Base-by-base conservation (phyloP, 2,888 invertebrate genomes). In the Omphaloscelis lunosa region DNA sequence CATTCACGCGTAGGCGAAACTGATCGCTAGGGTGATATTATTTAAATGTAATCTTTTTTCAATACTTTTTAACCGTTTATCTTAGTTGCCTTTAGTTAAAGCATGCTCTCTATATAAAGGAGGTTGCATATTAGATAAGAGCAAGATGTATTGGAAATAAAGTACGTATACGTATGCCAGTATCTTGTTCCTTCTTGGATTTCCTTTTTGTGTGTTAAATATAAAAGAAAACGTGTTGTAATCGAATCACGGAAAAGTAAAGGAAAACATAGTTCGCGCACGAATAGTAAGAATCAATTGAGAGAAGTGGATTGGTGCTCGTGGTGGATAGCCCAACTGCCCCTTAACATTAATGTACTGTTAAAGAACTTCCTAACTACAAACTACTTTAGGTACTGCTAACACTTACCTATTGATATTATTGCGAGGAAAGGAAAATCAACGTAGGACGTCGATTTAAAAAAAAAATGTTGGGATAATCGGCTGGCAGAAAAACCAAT, bases 31-130 rank as follows among this genome's bases (percentile, higher is more conserved):
- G 96, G 96, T 96, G 94, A 95, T 96, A 95, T 96, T 96, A 95
- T 96, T 96, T 96, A 96, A 96, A 96, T 95, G 96, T 96, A 94
- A 96, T 96, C 94, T 96, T 95, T 96, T 96, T 95, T 95, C 96
- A 94, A 96, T 96, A 96, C 95, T 94, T 94, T 93, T 94, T 92
- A 94, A 92, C 92, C 90, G 90, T 89, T 89, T 90, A 90, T 91
- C 90, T 89, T 89, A 89, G 85, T 86, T 88, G 88, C 86, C 83
- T 80, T 86, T 83, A 87, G 86, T 89, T 84, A 88, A 85, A 83
- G 78, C 88, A 86, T 88, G 86, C 78, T 76, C 77, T 65, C 48
- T n/a, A 72, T 68, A 17, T 78, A 72, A 77, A 78, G 65, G 17
- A 51, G 27, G 29, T 62, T 67, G 63, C 66, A 41, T 27, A 71